A percentile compares a stretch with the other conserved stretches of the same genome.
phyloP scores from a whole-genome alignment of 2,797 vertebrate species.

The Pseudocheirus occidentalis region DNA sequence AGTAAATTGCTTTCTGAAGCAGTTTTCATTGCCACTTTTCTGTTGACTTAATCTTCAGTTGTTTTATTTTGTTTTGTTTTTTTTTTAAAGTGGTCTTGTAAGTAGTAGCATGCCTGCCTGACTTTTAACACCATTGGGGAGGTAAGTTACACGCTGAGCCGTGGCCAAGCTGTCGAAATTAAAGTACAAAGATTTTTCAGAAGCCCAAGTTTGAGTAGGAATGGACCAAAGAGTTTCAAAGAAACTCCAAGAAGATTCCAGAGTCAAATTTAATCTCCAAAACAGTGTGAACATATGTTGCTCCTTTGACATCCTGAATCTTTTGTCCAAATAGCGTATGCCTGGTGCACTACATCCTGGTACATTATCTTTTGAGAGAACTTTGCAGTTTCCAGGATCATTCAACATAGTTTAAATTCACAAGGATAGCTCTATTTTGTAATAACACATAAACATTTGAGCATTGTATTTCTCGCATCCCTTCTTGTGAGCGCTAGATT shows the following conservation, averaged over 20 bases:
- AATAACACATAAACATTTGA: conserved; percentile 87
- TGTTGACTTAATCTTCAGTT: conserved; percentile 68
- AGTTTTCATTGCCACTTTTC: conserved; percentile 72
- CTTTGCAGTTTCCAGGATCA: conserved; percentile 78
- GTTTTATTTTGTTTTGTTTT: conserved; percentile 14
- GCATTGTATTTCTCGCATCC: conserved; percentile 88
- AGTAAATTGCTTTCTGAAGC: conserved; percentile 77
- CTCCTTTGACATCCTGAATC: conserved; percentile 78
- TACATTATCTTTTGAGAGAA: conserved; percentile 79
- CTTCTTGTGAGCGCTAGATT: conserved; percentile 85
- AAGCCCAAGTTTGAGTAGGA: conserved; percentile 81
- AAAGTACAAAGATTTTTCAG: conserved; percentile 75
- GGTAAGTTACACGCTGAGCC: conserved; percentile 70
- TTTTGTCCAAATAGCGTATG: conserved; percentile 80
- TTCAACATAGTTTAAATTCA: conserved; percentile 76
- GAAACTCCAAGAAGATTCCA: conserved; percentile 85
- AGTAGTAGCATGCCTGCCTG: conserved; percentile 79
- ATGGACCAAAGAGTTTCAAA: conserved; percentile 95
- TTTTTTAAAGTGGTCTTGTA: conserved; percentile 80
- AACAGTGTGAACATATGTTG: conserved; percentile 75
- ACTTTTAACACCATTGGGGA: conserved; percentile 75
- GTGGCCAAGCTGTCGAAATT: conserved; percentile 77
- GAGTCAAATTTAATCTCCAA: conserved; percentile 82
- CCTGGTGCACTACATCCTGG: conserved; percentile 80
- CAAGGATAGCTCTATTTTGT: conserved; percentile 81